Percentiles rank a stretch among this genome's conserved stretches.
These are phyloP conservation scores for Caradrina kadenii DNA, from an alignment of 2,888 invertebrate species.

Conservation along the genomic window DNA sequence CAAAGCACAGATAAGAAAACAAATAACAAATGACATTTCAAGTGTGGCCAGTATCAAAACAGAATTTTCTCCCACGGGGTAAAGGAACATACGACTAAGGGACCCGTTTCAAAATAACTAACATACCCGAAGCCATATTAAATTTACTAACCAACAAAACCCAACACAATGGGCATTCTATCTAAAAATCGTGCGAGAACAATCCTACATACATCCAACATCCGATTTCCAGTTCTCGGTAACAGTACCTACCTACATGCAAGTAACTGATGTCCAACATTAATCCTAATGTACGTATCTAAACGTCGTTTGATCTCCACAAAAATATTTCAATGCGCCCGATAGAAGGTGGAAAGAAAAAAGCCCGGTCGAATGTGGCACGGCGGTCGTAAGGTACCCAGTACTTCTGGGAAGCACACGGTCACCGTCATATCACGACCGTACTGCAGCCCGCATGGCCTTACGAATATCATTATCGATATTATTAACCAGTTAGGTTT, in stretches of 20 bases:
- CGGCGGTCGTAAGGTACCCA: conserved; percentile 87
- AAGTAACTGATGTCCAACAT: conserved; percentile 87
- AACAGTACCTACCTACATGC: conserved; percentile 65
- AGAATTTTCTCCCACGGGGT: conserved; percentile 39
- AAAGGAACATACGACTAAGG: not conserved
- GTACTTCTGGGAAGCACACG: conserved; percentile 87
- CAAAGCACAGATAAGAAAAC: not conserved
- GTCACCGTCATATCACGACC: conserved; percentile 88
- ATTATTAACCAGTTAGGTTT: conserved; percentile 47
- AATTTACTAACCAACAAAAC: conserved; percentile 59
- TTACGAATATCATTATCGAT: conserved; percentile 66
- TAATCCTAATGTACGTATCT: conserved; percentile 89
- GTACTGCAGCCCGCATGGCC: conserved; percentile 74
- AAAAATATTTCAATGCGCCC: conserved; percentile 89
- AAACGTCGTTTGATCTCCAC: conserved; percentile 89
- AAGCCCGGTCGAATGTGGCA: conserved; percentile 78
- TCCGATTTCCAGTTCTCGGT: conserved; percentile 78
- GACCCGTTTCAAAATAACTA: conserved; percentile 44
- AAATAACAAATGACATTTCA: not conserved
- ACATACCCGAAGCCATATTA: conserved; percentile 50
- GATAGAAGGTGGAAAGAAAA: conserved; percentile 87
- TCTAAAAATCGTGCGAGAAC: conserved; percentile 72
- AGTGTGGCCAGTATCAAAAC: not conserved
- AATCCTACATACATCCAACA: conserved; percentile 68
- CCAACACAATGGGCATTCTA: conserved; percentile 73